A percentile compares a stretch with the other conserved stretches of the same genome.
Conservation (phyloP, 2,888 invertebrate species). For the Trilocha varians region DNA sequence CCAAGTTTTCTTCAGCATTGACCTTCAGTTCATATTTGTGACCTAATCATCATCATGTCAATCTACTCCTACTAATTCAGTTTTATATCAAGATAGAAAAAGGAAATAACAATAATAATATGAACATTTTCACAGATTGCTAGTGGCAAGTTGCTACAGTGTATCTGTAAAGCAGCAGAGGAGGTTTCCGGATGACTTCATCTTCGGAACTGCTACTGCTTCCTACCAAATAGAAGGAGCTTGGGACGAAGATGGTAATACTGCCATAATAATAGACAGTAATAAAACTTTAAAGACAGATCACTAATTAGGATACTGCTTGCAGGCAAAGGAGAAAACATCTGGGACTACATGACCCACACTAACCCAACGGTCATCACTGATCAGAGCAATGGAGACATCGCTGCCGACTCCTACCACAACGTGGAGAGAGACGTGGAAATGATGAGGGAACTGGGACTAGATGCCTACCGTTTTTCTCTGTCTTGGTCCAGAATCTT, state of each 20-base stretch:
- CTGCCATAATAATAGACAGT: too few relatives aligned
- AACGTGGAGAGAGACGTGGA: slow-evolving; percentile 68
- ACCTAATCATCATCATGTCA: too few relatives aligned
- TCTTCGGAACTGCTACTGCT: slow-evolving; percentile 39
- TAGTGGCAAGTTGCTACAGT: neutral
- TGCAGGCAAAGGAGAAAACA: slow-evolving; percentile 19
- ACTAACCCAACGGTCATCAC: slow-evolving; percentile 18
- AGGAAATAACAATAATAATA: too few relatives aligned
- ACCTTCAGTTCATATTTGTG: too few relatives aligned
- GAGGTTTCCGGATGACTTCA: slow-evolving; percentile 23
- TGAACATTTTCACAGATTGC: neutral
- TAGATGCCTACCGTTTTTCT: slow-evolving; percentile 68
- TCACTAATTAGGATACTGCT: too few relatives aligned
- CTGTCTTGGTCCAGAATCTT: slow-evolving; percentile 68
- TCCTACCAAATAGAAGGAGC: slow-evolving; percentile 59
- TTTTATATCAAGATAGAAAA: too few relatives aligned
- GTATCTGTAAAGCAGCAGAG: slow-evolving; percentile 6
- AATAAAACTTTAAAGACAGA: too few relatives aligned
- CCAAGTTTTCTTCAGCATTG: too few relatives aligned
- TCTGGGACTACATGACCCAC: slow-evolving; percentile 28
- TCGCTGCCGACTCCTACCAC: slow-evolving; percentile 62
- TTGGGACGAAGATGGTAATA: slow-evolving; percentile 51
- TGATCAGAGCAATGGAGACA: slow-evolving; percentile 56
- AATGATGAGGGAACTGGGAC: slow-evolving; percentile 49
- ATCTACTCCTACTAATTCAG: too few relatives aligned